These are phyloP conservation scores for Mobula birostris DNA, from an alignment of 2,113 vertebrate genomes.

Conservation along the genomic window DNA sequence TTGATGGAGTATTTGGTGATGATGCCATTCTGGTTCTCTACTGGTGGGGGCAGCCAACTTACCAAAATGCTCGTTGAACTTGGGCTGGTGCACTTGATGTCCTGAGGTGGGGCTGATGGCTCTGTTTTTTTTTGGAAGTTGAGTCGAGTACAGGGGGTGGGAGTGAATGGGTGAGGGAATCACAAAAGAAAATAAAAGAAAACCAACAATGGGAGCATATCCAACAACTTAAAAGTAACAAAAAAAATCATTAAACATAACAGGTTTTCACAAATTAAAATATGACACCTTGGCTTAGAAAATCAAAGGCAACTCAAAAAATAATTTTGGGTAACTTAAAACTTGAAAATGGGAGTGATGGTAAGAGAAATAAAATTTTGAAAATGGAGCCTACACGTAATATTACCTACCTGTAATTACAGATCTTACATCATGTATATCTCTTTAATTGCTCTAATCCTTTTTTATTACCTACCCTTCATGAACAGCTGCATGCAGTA, in stretches of 20 bases:
- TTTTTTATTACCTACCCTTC: constrained; percentile 37
- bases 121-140: constrained; percentile 60
- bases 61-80: constrained; percentile 98
- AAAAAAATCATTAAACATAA: constrained; percentile 74
- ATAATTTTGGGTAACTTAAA: constrained; percentile 52
- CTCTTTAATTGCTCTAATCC: constrained; percentile 32
- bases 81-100: constrained; percentile 86
- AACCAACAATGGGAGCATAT: constrained; percentile 49
- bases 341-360: constrained; percentile 58
- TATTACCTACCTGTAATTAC: constrained; percentile 75
- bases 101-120: constrained; percentile 91
- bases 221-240: constrained; percentile 66
- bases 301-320: constrained; percentile 46
- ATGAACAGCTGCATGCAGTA: constrained; percentile 34
- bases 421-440: constrained; percentile 34
- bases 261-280: constrained; percentile 50
- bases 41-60: constrained; percentile 90
- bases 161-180: constrained; percentile 63
- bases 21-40: constrained; percentile 90
- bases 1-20: constrained; percentile 88
- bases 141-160: constrained; percentile 47
- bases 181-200: constrained; percentile 61
- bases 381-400: constrained; percentile 66
- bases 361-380: constrained; percentile 57
- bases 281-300: constrained; percentile 71